Evolutionary conservation across 2,888 invertebrate species (phyloP), one percentile per base, ranked within the genome.

Genomic region (Tuberolachnus salignus): DNA sequence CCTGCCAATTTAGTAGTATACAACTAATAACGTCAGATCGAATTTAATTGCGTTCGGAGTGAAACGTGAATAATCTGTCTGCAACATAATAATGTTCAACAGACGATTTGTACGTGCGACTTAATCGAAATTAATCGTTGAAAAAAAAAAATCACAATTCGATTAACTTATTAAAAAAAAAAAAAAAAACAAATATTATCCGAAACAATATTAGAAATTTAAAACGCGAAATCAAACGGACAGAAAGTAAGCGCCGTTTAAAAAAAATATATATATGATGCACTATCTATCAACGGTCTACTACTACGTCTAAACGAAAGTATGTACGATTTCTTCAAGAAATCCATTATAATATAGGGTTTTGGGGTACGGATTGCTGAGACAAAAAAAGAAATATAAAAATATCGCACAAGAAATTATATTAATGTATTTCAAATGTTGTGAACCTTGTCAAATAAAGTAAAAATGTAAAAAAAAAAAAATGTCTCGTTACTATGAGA

Each of bases 381-480:
- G n/a, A 51, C n/a, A 51, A n/a, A n/a, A n/a, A 51, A 51, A 3
- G n/a, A 51, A 1, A 51, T n/a, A 51, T 51, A 51, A 9, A 16
- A 49, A 49, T 9, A 13, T 11, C 4, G 16, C 49, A 49, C 49
- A 49, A 49, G 14, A 49, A 49, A 13, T 16, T 9, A 16, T 49
- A 16, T 49, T 16, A 14, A 49, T 59, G n/a, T n/a, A n/a, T n/a
- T 53, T 74, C 42, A 64, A 73, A 19, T 34, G 53, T 46, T 80
- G 63, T 19, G 73, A 63, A 16, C n/a, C 44, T 11, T 66, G 66
- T 84, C 69, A 80, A 46, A 19, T 8, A 16, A 75, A 75, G 67
- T 11, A 55, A 55, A 42, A 23, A 16, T 14, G 14, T 53, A 49
- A 46, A 51, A 51, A 4, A 16, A 51, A 19, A 51, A 1, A n/a